Conservation (phyloP, 2,113 vertebrate species). For the Scatophagus argus region DNA sequence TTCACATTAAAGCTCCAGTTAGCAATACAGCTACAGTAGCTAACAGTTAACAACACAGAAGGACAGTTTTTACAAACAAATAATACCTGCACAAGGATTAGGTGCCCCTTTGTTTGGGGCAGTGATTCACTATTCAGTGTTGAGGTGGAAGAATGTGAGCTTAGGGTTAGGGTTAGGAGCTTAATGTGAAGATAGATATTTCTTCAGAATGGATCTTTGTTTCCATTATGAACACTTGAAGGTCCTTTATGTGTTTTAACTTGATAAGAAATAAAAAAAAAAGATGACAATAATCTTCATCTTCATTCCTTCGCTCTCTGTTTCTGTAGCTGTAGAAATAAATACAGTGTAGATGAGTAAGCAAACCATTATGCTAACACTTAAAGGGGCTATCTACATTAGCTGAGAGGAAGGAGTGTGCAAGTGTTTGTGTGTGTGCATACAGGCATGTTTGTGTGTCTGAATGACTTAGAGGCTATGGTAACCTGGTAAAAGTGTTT, state of each 20-base stretch:
- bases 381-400: not conserved
- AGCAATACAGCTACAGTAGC: not conserved
- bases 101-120: not conserved
- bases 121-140: conserved; percentile 4
- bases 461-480: conserved; percentile 1
- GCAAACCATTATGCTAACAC: not conserved
- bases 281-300: not conserved
- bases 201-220: not conserved
- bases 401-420: not conserved
- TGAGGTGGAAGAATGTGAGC: not conserved
- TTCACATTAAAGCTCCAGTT: conserved; percentile 22
- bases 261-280: not conserved
- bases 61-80: not conserved
- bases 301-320: not conserved
- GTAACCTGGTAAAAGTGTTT: not conserved
- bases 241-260: not conserved
- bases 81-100: not conserved
- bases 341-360: not conserved
- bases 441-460: not conserved
- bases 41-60: not conserved
- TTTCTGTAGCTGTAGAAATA: not conserved
- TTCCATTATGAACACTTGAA: not conserved
- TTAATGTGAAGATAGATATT: not conserved
- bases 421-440: not conserved
- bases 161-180: too few species aligned